These are phyloP conservation scores for Microctonus hyperodae DNA, from an alignment of 2,888 invertebrate genomes.

Conservation along the genomic window DNA sequence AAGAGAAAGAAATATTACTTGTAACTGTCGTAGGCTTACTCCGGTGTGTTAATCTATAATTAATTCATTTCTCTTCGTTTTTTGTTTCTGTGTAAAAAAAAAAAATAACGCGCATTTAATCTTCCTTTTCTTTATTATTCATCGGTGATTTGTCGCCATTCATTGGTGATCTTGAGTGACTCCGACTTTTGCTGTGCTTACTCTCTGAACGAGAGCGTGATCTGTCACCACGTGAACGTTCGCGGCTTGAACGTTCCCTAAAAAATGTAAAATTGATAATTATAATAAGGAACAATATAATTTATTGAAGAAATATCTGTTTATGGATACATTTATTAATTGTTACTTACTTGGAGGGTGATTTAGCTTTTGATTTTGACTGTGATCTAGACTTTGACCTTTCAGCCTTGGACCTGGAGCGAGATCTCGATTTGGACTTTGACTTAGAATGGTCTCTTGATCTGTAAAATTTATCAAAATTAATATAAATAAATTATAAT, in stretches of 20 bases:
- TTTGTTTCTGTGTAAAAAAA: conserved; percentile 31
- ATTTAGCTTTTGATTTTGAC: conserved; percentile 66
- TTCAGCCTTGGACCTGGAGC: conserved; percentile 68
- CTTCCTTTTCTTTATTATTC: conserved; percentile 54
- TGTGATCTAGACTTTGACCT: conserved; percentile 67
- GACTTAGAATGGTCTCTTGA: conserved; percentile 72
- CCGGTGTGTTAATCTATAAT: conserved; percentile 14
- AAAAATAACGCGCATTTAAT: conserved; percentile 44
- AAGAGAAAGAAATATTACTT: neutral
- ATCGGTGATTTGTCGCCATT: conserved; percentile 62
- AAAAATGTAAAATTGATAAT: conserved; percentile 17
- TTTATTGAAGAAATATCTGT: too few species aligned
- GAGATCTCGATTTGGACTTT: conserved; percentile 71
- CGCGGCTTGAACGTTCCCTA: conserved; percentile 61
- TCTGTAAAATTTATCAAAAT: conserved; percentile 57
- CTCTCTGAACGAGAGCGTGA: conserved; percentile 60
- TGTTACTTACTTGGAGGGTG: conserved; percentile 64
- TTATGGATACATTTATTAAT: too few species aligned
- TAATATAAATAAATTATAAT: conserved; percentile 16
- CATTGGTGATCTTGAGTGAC: conserved; percentile 61
- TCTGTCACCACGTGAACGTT: conserved; percentile 59
- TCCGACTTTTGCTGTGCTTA: conserved; percentile 62
- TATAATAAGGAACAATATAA: conserved; percentile 11
- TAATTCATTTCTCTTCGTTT: conserved; percentile 18
- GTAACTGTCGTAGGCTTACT: conserved; percentile 18